Conservation (phyloP, 2,113 vertebrate species). For the Stigmatopora nigra region DNA sequence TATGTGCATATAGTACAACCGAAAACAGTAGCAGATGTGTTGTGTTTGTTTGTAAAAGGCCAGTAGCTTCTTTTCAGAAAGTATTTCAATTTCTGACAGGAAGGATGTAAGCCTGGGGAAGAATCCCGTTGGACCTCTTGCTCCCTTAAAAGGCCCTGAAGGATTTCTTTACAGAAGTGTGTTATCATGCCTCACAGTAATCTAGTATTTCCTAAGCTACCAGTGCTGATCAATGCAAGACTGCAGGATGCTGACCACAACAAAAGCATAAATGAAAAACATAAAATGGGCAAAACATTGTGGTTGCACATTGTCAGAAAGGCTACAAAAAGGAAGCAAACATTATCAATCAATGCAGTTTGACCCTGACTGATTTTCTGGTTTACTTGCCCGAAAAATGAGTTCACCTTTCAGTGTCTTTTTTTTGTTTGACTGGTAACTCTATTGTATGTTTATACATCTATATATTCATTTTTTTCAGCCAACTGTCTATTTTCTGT, state of each 20-base stretch:
- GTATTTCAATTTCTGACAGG: conserved; percentile 31
- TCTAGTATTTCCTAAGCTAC: conserved; percentile 34
- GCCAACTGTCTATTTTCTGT: no score
- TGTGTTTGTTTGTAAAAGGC: conserved; percentile 15
- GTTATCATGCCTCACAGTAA: conserved; percentile 31
- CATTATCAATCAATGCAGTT: conserved; percentile 4
- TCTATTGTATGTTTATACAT: no score
- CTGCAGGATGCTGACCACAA: conserved; percentile 41
- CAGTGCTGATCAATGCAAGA: conserved; percentile 43
- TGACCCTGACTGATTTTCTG: conserved; percentile 38
- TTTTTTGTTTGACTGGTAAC: conserved; percentile 8
- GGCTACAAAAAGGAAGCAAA: no score
- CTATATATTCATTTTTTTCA: no score
- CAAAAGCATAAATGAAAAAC: conserved; percentile 19
- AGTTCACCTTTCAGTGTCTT: conserved; percentile 1
- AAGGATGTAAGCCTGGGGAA: conserved; percentile 28
- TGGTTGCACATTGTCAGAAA: not conserved
- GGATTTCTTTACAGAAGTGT: conserved; percentile 25
- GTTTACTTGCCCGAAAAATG: conserved; percentile 7
- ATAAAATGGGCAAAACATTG: conserved; percentile 4
- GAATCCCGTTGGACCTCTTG: conserved; percentile 26
- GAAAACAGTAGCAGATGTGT: not conserved
- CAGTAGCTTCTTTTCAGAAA: conserved; percentile 39
- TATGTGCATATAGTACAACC: not conserved
- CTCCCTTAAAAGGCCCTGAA: conserved; percentile 50